Base-by-base conservation (phyloP, 1,140 invertebrate species). In the Drosophila ironensis region DNA sequence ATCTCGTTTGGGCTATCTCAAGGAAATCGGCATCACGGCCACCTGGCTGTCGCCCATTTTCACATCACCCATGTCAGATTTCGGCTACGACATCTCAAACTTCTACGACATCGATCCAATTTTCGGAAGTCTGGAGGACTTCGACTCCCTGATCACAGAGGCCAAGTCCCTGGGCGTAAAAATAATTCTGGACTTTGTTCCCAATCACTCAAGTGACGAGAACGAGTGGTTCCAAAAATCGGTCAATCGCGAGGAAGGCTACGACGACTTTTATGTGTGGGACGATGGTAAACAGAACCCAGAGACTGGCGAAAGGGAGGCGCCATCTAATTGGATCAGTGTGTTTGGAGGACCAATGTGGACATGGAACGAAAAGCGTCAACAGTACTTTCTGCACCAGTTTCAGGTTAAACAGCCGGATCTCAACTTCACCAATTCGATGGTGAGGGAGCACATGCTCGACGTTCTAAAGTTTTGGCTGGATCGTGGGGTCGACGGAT, bases 1-100 rank as follows among this genome's bases (percentile, higher is more conserved):
- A 1, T 76, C 72, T 17, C 91, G 90, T 9, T 63, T 92, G 47
- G 73, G 90, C 24, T 92, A 92, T 70, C 72, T 92, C 2, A 92
- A 91, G 71, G 92, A 92, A 60, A 70, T 92, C 17, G 92, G 92
- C 20, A 87, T 93, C 7, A 91, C 92, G 9, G 92, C 91, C 1
- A 92, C 93, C 86, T 95, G 94, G 93, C 73, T 97, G 0, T 95
- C 94, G 16, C 94, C 94, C 1, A 93, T 96, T 46, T 95, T 93
- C 70, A 91, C 92, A 46, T 94, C 93, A 4, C 93, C 93, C 1
- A 93, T 94, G 91, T 91, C 92, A 1, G 93, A 94, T 66, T 92
- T 93, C 70, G 94, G 94, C 8, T 94, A 94, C 52, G 94, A 95
- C 53, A 92, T 95, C 45, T 90, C 92, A 0, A 92, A 95, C 73